Percentiles rank a stretch among this genome's conserved stretches.
Evolutionary conservation across 2,888 invertebrate species (phyloP).

Genomic region (Chelonus formosanus): DNA sequence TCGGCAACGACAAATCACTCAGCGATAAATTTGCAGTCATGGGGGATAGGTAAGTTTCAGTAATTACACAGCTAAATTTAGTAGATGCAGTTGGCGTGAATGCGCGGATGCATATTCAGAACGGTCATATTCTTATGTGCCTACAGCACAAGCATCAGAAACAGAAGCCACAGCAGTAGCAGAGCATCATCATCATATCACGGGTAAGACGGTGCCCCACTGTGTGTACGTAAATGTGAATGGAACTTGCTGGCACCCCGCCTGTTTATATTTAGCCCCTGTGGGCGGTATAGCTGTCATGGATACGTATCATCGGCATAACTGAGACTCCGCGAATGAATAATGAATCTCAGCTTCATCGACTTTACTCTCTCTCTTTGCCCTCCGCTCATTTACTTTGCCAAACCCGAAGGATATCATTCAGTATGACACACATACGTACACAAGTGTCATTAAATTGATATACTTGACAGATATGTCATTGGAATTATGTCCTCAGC

Average conservation of each 20-base stretch:
- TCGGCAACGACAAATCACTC: conserved; percentile 18
- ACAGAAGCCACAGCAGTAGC: conserved; percentile 2
- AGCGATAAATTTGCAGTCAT: conserved; percentile 5
- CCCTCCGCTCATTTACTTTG: too few relatives aligned
- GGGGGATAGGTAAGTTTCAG: conserved; percentile 9
- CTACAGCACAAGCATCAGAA: conserved; percentile 40
- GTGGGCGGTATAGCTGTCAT: conserved; percentile 65
- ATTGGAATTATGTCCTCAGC: too few relatives aligned
- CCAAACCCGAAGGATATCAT: too few relatives aligned
- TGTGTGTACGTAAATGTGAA: conserved; percentile 59
- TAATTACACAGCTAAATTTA: conserved; percentile 10
- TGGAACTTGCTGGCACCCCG: conserved; percentile 64
- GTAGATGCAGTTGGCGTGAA: conserved; percentile 44
- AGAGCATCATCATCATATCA: conserved; percentile 3
- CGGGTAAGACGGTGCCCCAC: conserved; percentile 18
- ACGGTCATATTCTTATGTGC: conserved; percentile 61
- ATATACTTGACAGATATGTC: too few relatives aligned
- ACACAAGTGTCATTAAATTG: too few relatives aligned
- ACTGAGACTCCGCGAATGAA: conserved; percentile 53
- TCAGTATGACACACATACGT: too few relatives aligned
- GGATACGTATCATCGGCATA: conserved; percentile 66
- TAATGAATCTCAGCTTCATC: neutral
- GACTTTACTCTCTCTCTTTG: too few relatives aligned
- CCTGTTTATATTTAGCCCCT: conserved; percentile 65
- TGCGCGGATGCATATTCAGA: conserved; percentile 65